Evolutionary conservation across 2,797 vertebrate species (phyloP).

Genomic region (Peromyscus attwateri): DNA sequence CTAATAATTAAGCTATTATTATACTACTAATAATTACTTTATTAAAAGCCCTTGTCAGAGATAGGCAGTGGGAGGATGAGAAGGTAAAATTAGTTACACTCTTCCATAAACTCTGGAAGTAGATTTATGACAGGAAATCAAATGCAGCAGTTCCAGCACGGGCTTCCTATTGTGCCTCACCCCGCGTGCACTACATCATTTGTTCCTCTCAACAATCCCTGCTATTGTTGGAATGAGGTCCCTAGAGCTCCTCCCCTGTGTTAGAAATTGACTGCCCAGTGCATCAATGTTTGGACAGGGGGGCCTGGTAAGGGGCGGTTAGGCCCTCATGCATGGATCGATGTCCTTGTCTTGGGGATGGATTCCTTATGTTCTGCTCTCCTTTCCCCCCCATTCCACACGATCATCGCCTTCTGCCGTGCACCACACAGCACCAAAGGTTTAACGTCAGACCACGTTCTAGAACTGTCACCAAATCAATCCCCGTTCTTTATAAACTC

Average conservation of each 20-base stretch:
- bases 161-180: background rate
- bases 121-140: background rate
- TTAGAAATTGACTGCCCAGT: background rate
- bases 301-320: background rate
- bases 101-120: background rate
- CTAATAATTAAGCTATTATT: background rate
- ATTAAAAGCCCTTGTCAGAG: background rate
- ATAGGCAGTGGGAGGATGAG: background rate
- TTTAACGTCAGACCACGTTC: background rate
- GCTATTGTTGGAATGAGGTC: background rate
- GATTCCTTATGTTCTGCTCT: background rate
- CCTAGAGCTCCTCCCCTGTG: background rate
- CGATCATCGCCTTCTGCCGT: background rate
- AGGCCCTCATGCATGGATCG: background rate
- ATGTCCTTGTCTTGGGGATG: background rate
- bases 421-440: background rate
- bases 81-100: background rate
- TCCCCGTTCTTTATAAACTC: background rate
- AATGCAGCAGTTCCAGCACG: background rate
- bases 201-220: background rate
- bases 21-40: background rate
- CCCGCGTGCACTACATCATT: rapidly evolving
- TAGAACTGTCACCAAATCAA: background rate
- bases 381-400: background rate
- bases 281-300: background rate